These are phyloP conservation scores for Drosophila sucinea DNA, from an alignment of 1,140 invertebrate genomes.

Conservation along the genomic window DNA sequence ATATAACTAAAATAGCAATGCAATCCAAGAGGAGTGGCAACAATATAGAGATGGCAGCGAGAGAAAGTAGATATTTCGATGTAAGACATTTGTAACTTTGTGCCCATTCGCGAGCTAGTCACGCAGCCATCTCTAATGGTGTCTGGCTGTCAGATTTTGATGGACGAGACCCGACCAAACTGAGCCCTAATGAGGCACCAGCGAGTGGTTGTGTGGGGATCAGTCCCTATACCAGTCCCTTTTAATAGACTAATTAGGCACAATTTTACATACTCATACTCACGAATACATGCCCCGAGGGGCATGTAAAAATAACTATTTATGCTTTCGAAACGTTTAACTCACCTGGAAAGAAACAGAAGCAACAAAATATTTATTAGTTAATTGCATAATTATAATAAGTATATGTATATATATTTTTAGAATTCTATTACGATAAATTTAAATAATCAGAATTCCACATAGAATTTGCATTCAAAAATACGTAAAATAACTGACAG, in stretches of 20 bases:
- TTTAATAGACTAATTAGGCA: slow-evolving; percentile 51
- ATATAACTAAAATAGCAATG: slow-evolving; percentile 19
- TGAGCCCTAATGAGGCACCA: slow-evolving; percentile 6
- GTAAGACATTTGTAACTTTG: neutral
- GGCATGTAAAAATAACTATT: slow-evolving; percentile 50
- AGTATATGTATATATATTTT: neutral
- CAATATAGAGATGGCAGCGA: neutral
- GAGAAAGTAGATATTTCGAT: neutral
- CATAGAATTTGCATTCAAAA: no score
- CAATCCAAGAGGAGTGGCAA: neutral
- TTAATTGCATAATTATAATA: slow-evolving; percentile 69
- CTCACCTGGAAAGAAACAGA: slow-evolving; percentile 67
- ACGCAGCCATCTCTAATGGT: slow-evolving; percentile 1
- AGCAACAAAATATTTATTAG: slow-evolving; percentile 62
- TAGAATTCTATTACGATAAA: slow-evolving; percentile 33
- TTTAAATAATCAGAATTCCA: no score
- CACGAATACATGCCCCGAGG: slow-evolving; percentile 54
- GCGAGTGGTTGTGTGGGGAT: slow-evolving; percentile 2
- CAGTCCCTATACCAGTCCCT: slow-evolving; percentile 3
- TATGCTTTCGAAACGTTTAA: slow-evolving; percentile 62
- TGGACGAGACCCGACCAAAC: slow-evolving; percentile 15
- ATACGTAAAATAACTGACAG: no score
- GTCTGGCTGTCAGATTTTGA: slow-evolving; percentile 24
- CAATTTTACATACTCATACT: slow-evolving; percentile 68
- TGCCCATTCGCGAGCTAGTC: neutral